A percentile compares a stretch with the other conserved stretches of the same genome.
These are phyloP conservation scores for Drosophila virilis DNA, from an alignment of 1,140 invertebrate genomes.

Conservation along the genomic window DNA sequence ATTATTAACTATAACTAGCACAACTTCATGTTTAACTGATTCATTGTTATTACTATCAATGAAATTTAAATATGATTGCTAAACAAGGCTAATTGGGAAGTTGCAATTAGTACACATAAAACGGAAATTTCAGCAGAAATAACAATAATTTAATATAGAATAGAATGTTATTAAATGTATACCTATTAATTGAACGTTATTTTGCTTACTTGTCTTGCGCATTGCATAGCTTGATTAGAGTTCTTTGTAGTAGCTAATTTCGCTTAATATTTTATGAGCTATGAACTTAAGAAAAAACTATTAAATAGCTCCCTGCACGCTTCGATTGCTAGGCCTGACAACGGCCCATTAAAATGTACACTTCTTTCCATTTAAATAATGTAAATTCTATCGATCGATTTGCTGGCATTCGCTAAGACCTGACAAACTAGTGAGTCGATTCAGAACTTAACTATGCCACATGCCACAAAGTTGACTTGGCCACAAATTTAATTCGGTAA, in stretches of 20 bases:
- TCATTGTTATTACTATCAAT: too few species aligned
- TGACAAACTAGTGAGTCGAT: slow-evolving; percentile 33
- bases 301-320: slow-evolving; percentile 1
- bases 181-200: too few species aligned
- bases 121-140: too few species aligned
- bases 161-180: too few species aligned
- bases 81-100: too few species aligned
- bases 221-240: too few species aligned
- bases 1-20: too few species aligned
- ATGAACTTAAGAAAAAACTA: slow-evolving; percentile 7
- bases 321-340: slow-evolving; percentile 22
- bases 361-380: slow-evolving; percentile 58
- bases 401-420: not conserved
- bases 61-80: too few species aligned
- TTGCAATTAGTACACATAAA: too few species aligned
- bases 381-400: slow-evolving; percentile 55
- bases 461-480: slow-evolving; percentile 24
- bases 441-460: slow-evolving; percentile 40
- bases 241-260: slow-evolving; percentile 1
- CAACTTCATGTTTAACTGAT: too few species aligned
- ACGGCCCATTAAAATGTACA: slow-evolving; percentile 21
- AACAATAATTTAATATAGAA: too few species aligned
- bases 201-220: too few species aligned
- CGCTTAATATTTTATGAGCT: slow-evolving; percentile 20
- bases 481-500: slow-evolving; percentile 38